Base-by-base conservation (phyloP, 2,888 invertebrate species). In the Rugalucina vietnamica region DNA sequence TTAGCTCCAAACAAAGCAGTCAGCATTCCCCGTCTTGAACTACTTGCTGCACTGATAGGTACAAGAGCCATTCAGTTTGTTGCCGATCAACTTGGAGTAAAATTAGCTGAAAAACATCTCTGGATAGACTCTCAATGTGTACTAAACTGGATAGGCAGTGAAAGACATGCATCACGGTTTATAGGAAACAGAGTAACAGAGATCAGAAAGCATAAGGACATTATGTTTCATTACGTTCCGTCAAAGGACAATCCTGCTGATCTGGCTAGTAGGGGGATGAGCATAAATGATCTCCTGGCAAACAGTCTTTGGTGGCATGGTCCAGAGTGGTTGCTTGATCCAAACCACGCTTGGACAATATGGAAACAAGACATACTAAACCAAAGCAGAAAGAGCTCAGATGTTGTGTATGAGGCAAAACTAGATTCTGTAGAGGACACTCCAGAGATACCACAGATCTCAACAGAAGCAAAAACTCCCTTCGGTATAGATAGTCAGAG, bases 221-320 rank as follows among this genome's bases (percentile, higher is more conserved):
- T 60, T 32, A 60, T 21, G 4, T 60, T 60, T 29, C 60, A 60
- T 32, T 60, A 60, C 29, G 29, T 60, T 60, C 60, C 60, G 27
- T 60, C 60, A 60, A 60, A 60, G 29, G 60, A 60, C 60, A 60
- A 60, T 60, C 60, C 60, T 60, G 27, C 60, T 10, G 60, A n/a
- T 27, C 60, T 60, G 29, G 60, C 60, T 10, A 60, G 60, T 18
- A 60, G 60, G 8, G 29, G 60, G 21, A 2, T 24, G 10, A 29
- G 60, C 60, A 60, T 29, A 29, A 29, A 60, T 21, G 60, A 60
- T 5, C 60, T 60, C 21, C 29, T 60, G 29, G 27, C 10, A 4
- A 60, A 29, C 29, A 60, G n/a, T 14, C 54, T 54, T 4, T 54
- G 54, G 54, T 54, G 54, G 54, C 54, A 54, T 54, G 54, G 54